Base-by-base conservation (phyloP, 2,797 vertebrate genomes). In the Lepidocolaptes lacrymiger region DNA sequence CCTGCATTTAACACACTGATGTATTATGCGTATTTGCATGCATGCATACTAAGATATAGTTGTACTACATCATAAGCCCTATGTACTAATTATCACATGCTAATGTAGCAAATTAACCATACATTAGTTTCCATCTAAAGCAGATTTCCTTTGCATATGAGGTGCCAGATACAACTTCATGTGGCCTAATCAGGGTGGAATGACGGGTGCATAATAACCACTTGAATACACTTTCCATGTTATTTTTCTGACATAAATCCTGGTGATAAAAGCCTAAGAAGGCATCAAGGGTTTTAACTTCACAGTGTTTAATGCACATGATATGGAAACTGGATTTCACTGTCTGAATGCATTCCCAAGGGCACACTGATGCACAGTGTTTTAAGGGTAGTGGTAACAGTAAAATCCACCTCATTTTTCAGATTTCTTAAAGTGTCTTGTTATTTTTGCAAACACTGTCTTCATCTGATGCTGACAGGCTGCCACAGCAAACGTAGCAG, bases 181-280 rank as follows among this genome's bases (percentile, higher is more conserved):
- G 64, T 56, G 69, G 46, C 66, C 91, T 51, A 54, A 91, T 90
- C 62, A 24, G 76, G 72, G 16, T 54, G 62, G 72, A 56, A 81
- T 30, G 68, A 85, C 0, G 22, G 43, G 26, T 91, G 66, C 62
- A 72, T 85, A 90, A 64, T 64, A 88, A 81, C 71, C 46, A 62
- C 73, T 68, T 62, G 66, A 89, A 78, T 62, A 88, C 18, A 68
- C 69, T 88, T 91, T 19, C 56, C 37, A 19, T 56, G 44, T 18
- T 91, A 37, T 85, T 94, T 77, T 77, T 44, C 56, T 91, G 64
- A 85, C 89, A 91, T 83, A 88, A 92, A 83, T 80, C 71, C 81
- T 37, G 27, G 37, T 55, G 36, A 81, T 78, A 84, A 76, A 88
- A 55, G 54, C 24, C 5, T 48, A 88, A 94, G 79, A 93, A 93